Evolutionary conservation across 2,888 invertebrate genomes (phyloP).

Genomic region (Masnerella sp.): DNA sequence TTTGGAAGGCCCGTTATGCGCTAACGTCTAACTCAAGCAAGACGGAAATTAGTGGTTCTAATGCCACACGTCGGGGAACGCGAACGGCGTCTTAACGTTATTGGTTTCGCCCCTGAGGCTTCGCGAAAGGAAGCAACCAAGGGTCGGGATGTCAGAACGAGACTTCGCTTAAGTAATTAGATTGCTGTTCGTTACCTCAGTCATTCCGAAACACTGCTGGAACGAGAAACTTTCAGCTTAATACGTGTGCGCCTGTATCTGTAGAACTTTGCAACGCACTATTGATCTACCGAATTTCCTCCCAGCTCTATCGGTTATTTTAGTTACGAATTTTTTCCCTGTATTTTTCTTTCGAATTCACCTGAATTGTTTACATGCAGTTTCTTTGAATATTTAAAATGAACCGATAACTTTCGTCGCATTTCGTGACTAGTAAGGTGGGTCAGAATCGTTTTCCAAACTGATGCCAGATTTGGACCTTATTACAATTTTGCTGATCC

Average conservation of each 20-base stretch:
- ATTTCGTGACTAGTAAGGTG: too few species aligned
- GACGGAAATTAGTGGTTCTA: constrained; percentile 74
- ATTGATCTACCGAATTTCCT: constrained; percentile 42
- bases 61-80: constrained; percentile 63
- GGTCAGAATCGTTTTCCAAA: too few species aligned
- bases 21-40: constrained; percentile 75
- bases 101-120: constrained; percentile 73
- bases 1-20: constrained; percentile 58
- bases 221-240: constrained; percentile 59
- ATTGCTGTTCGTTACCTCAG: constrained; percentile 74
- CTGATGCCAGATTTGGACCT: too few species aligned
- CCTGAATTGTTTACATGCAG: too few species aligned
- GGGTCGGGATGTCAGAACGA: constrained; percentile 64
- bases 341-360: too few species aligned
- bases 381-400: too few species aligned
- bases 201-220: constrained; percentile 64
- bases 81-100: constrained; percentile 73
- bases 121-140: constrained; percentile 51
- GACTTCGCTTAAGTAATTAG: constrained; percentile 75
- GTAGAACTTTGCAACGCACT: constrained; percentile 20
- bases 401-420: too few species aligned
- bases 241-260: constrained; percentile 18
- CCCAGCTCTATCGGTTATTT: constrained; percentile 13
- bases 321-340: not conserved
- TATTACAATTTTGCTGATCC: too few species aligned